Percentiles rank a stretch among this genome's conserved stretches.
Conservation (phyloP, 37 sponge, comb jelly and placozoan species). For the Agelas oroides region DNA sequence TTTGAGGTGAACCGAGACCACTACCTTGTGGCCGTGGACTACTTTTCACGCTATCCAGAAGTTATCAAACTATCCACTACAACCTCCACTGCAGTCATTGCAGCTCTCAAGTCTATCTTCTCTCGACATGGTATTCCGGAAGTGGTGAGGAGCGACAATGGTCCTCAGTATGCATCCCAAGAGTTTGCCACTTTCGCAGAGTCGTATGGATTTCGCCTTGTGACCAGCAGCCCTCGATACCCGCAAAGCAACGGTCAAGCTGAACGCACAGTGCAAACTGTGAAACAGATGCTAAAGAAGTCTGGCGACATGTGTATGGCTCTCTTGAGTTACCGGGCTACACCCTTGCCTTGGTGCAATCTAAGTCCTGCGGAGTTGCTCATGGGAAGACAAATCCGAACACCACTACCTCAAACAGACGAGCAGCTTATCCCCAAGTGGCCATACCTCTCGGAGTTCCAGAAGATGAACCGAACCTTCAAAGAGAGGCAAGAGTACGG, state of each 20-base stretch:
- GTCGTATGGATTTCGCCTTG: no score
- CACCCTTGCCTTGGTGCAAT: no score
- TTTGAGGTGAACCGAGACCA: conserved; percentile 1
- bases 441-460: not conserved
- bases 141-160: conserved; percentile 3
- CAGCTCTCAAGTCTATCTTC: conserved; percentile 6
- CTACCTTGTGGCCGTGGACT: conserved; percentile 22
- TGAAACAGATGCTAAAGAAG: no score
- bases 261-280: no score
- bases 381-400: not conserved
- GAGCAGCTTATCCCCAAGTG: not conserved
- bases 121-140: conserved; percentile 21
- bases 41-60: conserved; percentile 52
- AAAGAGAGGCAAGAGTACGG: not conserved
- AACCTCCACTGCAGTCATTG: not conserved
- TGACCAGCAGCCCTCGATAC: no score
- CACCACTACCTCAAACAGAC: not conserved
- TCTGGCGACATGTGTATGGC: not conserved
- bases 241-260: no score
- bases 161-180: no score
- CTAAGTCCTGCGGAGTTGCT: not conserved
- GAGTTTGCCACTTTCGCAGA: no score
- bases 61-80: conserved; percentile 20
- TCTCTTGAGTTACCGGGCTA: not conserved
- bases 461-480: not conserved